These are phyloP conservation scores for Didymodactylos carnosus DNA, from an alignment of 2,888 invertebrate genomes.

Conservation along the genomic window DNA sequence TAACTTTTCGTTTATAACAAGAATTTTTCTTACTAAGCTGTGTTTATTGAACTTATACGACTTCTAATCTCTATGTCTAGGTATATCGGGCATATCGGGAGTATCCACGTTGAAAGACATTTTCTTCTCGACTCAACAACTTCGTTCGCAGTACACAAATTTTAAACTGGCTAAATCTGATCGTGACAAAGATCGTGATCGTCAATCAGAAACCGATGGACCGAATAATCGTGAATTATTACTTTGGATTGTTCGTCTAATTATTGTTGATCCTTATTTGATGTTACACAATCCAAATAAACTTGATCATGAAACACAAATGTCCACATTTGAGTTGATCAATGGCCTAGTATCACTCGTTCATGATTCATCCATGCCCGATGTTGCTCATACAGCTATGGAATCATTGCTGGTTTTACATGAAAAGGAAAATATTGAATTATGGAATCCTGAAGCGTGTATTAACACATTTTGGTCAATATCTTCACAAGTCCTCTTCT, in stretches of 20 bases:
- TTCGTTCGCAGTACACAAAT: not conserved
- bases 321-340: slow-evolving; percentile 77
- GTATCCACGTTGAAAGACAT: not conserved
- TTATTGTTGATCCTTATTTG: slow-evolving; percentile 84
- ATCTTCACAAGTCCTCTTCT: slow-evolving; percentile 82
- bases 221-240: slow-evolving; percentile 67
- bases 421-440: slow-evolving; percentile 74
- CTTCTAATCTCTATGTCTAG: too few relatives aligned
- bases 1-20: too few relatives aligned
- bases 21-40: too few relatives aligned
- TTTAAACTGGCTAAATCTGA: too few relatives aligned
- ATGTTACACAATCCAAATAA: slow-evolving; percentile 74
- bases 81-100: not conserved
- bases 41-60: too few relatives aligned
- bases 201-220: slow-evolving; percentile 53
- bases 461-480: slow-evolving; percentile 96
- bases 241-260: slow-evolving; percentile 69
- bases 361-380: slow-evolving; percentile 73
- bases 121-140: not conserved
- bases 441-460: slow-evolving; percentile 75
- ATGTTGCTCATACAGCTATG: slow-evolving; percentile 91
- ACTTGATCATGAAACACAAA: slow-evolving; percentile 79
- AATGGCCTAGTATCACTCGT: slow-evolving; percentile 83
- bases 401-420: slow-evolving; percentile 73
- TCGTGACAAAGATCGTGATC: too few relatives aligned